Evolutionary conservation across 2,113 vertebrate genomes (phyloP).

Genomic region (Chamaea fasciata): DNA sequence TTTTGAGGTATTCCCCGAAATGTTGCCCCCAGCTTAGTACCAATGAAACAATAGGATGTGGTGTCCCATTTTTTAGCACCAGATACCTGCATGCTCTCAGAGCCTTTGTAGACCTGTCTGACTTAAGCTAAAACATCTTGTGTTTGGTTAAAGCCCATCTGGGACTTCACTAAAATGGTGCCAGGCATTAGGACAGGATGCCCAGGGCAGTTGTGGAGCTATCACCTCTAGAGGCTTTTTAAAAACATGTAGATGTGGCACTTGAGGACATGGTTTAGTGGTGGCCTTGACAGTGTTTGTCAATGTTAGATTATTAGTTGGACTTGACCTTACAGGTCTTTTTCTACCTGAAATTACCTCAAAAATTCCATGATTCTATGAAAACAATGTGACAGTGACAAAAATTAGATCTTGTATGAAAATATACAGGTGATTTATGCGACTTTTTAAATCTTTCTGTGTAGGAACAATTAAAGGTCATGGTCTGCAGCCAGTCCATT

Average conservation of each 20-base stretch:
- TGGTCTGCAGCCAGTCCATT: fast-evolving
- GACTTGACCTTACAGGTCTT: not conserved
- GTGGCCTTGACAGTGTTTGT: not conserved
- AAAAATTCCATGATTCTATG: not conserved
- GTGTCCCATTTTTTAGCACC: not conserved
- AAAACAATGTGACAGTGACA: not conserved
- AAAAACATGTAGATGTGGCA: fast-evolving
- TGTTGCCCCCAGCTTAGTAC: too few species aligned
- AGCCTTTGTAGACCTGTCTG: not conserved
- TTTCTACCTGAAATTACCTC: not conserved
- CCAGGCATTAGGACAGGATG: not conserved
- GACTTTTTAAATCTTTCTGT: not conserved
- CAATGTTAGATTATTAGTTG: too few species aligned
- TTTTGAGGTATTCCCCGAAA: not conserved
- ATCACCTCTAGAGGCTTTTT: not conserved
- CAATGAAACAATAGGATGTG: not conserved
- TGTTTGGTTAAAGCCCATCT: not conserved
- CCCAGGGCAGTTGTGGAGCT: not conserved
- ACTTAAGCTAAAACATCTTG: not conserved
- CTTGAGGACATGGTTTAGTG: not conserved
- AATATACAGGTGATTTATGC: not conserved
- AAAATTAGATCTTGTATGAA: not conserved
- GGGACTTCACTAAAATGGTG: not conserved
- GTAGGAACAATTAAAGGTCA: not conserved
- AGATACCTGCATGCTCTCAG: not conserved